Evolutionary conservation across 2,797 vertebrate genomes (phyloP).

Genomic region (Aselliscus stoliczkanus): DNA sequence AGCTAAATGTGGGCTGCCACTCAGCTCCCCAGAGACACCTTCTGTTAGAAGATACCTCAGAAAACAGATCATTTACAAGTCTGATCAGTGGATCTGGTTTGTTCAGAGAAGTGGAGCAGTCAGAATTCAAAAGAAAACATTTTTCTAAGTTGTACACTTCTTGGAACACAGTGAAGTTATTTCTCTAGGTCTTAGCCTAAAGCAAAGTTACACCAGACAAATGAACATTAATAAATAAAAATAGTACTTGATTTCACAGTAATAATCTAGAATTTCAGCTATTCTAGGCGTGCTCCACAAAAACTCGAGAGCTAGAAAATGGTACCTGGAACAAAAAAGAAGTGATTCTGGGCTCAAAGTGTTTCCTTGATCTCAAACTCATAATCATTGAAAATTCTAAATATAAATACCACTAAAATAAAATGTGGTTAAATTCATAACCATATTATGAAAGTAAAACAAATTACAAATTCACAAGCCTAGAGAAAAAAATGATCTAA

Average conservation of each 20-base stretch:
- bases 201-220: slow-evolving; percentile 36
- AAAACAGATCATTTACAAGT: slow-evolving; percentile 32
- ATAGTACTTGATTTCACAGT: neutral
- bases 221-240: slow-evolving; percentile 33
- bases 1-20: neutral
- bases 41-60: neutral
- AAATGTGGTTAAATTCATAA: neutral
- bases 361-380: slow-evolving; percentile 8
- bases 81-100: slow-evolving; percentile 23
- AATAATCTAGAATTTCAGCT: neutral
- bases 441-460: neutral
- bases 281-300: neutral
- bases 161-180: neutral
- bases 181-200: slow-evolving; percentile 16
- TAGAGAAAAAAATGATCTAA: neutral
- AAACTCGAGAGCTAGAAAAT: neutral
- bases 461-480: neutral
- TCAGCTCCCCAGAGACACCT: neutral
- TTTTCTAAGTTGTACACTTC: slow-evolving; percentile 19
- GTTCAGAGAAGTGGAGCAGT: neutral
- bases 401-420: slow-evolving; percentile 31
- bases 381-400: neutral
- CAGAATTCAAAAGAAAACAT: slow-evolving; percentile 17
- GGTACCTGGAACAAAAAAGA: neutral
- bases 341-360: neutral